Conservation (phyloP, 2,113 vertebrate genomes). For the Anser cygnoides region DNA sequence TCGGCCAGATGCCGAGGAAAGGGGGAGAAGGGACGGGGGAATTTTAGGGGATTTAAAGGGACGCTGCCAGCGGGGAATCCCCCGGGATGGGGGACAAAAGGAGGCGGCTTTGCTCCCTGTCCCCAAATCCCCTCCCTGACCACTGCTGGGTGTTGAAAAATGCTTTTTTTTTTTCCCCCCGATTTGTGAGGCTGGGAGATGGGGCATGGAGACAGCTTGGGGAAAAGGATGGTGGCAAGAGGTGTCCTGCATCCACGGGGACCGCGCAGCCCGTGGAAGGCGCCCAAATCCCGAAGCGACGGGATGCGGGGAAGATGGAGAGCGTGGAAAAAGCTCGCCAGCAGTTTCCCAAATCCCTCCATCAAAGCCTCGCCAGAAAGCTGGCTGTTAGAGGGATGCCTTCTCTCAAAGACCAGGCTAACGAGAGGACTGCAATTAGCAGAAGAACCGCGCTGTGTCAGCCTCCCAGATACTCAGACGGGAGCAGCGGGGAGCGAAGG, state of each 20-base stretch:
- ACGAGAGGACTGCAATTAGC: background rate
- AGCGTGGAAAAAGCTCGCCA: background rate
- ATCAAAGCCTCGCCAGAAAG: background rate
- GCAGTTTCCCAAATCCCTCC: background rate
- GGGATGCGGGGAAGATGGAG: background rate
- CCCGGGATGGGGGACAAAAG: background rate
- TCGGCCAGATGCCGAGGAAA: background rate
- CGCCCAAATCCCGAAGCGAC: background rate
- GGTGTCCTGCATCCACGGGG: background rate
- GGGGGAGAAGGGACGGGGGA: background rate
- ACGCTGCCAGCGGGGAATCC: background rate
- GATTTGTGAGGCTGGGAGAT: rapidly evolving
- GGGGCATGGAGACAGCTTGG: background rate
- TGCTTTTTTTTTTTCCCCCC: background rate
- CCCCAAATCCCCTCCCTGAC: background rate
- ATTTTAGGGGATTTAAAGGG: background rate
- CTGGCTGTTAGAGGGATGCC: rapidly evolving
- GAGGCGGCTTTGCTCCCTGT: background rate
- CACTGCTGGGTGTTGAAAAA: rapidly evolving
- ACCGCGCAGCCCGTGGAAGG: background rate
- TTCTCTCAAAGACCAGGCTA: background rate
- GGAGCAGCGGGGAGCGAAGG: background rate
- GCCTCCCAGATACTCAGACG: background rate
- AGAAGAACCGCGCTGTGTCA: background rate
- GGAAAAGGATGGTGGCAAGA: background rate